These are phyloP conservation scores for Eufriesea mexicana DNA, from an alignment of 1,140 invertebrate genomes.

Conservation along the genomic window DNA sequence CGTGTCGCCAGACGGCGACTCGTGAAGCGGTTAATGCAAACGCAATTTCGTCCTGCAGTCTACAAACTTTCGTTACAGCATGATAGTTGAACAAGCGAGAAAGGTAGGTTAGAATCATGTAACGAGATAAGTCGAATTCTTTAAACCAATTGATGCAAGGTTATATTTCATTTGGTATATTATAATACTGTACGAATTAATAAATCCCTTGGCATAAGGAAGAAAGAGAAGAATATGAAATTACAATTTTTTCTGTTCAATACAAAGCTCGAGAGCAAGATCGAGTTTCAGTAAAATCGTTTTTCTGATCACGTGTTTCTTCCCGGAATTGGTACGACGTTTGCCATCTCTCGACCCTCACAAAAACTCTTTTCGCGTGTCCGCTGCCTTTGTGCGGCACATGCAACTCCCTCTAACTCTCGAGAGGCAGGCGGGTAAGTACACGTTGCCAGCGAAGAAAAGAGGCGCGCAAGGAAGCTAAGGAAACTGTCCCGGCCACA, in stretches of 20 bases:
- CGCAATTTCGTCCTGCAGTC: background rate
- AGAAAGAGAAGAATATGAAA: too few species aligned
- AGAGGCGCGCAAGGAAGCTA: slow-evolving; percentile 15
- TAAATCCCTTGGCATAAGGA: too few species aligned
- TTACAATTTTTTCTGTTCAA: too few species aligned
- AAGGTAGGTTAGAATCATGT: background rate
- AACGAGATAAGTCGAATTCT: background rate
- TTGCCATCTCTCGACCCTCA: too few species aligned
- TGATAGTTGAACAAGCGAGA: too few species aligned
- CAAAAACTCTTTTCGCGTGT: slow-evolving; percentile 2
- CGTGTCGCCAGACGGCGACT: background rate
- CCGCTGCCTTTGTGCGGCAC: background rate
- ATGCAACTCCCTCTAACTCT: background rate
- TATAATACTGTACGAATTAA: too few species aligned
- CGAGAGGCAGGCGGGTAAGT: background rate
- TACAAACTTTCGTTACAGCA: background rate
- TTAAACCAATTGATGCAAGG: background rate
- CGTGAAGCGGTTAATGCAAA: background rate
- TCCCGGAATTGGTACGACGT: background rate
- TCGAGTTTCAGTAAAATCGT: background rate
- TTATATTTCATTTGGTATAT: too few species aligned
- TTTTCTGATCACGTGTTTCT: background rate
- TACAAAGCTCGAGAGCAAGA: background rate
- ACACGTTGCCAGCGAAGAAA: slow-evolving; percentile 15
- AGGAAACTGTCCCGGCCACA: slow-evolving; percentile 17